Evolutionary conservation across 1,140 invertebrate genomes (phyloP).

Genomic region (Oncopodura yosiiana): DNA sequence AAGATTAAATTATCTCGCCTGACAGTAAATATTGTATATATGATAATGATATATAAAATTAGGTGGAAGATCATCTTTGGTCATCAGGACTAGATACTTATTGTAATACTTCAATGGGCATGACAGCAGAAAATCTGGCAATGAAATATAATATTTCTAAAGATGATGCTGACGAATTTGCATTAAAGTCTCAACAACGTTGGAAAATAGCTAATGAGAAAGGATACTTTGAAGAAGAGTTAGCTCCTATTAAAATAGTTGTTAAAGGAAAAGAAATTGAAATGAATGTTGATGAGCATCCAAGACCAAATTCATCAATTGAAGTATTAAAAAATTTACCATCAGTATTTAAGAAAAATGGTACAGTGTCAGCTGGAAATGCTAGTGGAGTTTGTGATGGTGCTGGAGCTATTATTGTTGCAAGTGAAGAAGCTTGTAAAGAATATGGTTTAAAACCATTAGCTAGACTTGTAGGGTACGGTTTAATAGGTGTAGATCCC

Average conservation of each 20-base stretch:
- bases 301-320: conserved; percentile 74
- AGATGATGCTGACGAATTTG: conserved; percentile 80
- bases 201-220: conserved; percentile 80
- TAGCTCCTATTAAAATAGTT: conserved; percentile 76
- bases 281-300: conserved; percentile 87
- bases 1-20: conserved; percentile 67
- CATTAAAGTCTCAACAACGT: conserved; percentile 67
- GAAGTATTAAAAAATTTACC: conserved; percentile 72
- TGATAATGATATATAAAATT: background rate
- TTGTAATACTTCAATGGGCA: conserved; percentile 87
- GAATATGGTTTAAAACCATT: conserved; percentile 67
- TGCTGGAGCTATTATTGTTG: conserved; percentile 77
- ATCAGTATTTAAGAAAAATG: conserved; percentile 90
- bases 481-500: conserved; percentile 54
- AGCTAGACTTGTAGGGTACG: conserved; percentile 53
- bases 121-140: conserved; percentile 95
- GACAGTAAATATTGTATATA: conserved; percentile 79
- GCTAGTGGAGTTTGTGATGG: conserved; percentile 94
- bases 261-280: conserved; percentile 65
- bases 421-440: conserved; percentile 78
- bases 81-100: conserved; percentile 63
- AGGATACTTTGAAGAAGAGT: conserved; percentile 81
- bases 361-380: conserved; percentile 82
- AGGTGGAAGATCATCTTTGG: conserved; percentile 85
- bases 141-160: conserved; percentile 76